phyloP scores from a whole-genome alignment of 2,888 invertebrate species.

The Leptopterna dolabrata region DNA sequence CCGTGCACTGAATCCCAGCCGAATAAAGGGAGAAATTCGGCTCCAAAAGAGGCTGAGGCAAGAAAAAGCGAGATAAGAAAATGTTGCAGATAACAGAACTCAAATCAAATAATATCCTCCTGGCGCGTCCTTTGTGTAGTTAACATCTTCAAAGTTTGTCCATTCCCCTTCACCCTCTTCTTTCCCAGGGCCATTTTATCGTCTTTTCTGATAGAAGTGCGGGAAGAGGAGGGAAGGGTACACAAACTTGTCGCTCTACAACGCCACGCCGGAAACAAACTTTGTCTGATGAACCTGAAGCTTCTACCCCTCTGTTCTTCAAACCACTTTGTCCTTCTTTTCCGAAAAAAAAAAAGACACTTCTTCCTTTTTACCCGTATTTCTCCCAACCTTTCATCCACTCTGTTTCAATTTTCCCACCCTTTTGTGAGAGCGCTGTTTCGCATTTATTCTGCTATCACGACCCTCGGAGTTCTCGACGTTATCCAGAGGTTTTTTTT shows the following conservation, averaged over 20 bases:
- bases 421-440: slow-evolving; percentile 1
- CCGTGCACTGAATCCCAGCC: not conserved
- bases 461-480: not conserved
- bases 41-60: not conserved
- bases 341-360: too few species aligned
- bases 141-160: slow-evolving; percentile 9
- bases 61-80: slow-evolving; percentile 7
- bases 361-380: not conserved
- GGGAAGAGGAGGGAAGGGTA: not conserved
- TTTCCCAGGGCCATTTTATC: not conserved
- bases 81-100: slow-evolving; percentile 18
- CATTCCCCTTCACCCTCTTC: not conserved
- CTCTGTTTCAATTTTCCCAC: not conserved
- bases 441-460: not conserved
- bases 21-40: not conserved
- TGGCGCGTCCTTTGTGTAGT: slow-evolving; percentile 32
- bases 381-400: not conserved
- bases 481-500: not conserved
- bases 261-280: slow-evolving; percentile 36
- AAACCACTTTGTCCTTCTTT: slow-evolving; percentile 34
- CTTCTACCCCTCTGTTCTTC: slow-evolving; percentile 18
- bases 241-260: slow-evolving; percentile 25
- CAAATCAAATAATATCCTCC: slow-evolving; percentile 38
- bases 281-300: slow-evolving; percentile 46
- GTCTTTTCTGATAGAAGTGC: not conserved